A percentile compares a stretch with the other conserved stretches of the same genome.
phyloP scores from a whole-genome alignment of 2,113 vertebrate species.

The Hippocampus comes region DNA sequence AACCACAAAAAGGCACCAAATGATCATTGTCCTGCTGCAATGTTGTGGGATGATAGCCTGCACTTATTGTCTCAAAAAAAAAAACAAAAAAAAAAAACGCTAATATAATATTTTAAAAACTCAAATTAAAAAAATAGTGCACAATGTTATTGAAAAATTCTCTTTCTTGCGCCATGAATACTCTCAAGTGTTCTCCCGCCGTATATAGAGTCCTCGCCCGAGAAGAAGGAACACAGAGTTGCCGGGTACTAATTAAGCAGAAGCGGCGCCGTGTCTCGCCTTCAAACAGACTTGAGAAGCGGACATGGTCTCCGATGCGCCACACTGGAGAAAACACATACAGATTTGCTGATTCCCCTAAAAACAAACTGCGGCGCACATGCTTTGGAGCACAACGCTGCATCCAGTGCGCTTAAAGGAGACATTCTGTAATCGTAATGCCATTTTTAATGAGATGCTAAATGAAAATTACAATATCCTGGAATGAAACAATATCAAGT shows the following conservation, averaged over 20 bases:
- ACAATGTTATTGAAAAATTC: neutral
- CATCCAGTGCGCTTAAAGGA: neutral
- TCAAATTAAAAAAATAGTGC: neutral
- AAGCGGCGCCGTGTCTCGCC: slow-evolving; percentile 27
- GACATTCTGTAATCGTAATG: neutral
- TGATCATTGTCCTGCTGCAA: too few species aligned
- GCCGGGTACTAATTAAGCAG: slow-evolving; percentile 51
- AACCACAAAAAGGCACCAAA: too few species aligned
- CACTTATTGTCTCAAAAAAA: too few species aligned
- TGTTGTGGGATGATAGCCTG: too few species aligned
- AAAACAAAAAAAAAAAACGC: too few species aligned
- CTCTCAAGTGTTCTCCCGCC: slow-evolving; percentile 10
- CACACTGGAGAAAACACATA: slow-evolving; percentile 13
- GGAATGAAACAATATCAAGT: too few species aligned
- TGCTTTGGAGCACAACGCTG: neutral
- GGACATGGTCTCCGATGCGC: slow-evolving; percentile 39
- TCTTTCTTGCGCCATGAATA: slow-evolving; percentile 2
- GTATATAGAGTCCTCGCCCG: neutral
- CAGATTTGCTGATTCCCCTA: neutral
- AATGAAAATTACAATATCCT: neutral
- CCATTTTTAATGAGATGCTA: neutral
- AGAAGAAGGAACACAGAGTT: slow-evolving; percentile 47
- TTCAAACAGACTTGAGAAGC: slow-evolving; percentile 54
- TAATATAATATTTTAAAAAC: neutral
- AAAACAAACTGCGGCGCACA: neutral